Evolutionary conservation across 2,113 vertebrate species (phyloP).

Genomic region (Zingel zingel): DNA sequence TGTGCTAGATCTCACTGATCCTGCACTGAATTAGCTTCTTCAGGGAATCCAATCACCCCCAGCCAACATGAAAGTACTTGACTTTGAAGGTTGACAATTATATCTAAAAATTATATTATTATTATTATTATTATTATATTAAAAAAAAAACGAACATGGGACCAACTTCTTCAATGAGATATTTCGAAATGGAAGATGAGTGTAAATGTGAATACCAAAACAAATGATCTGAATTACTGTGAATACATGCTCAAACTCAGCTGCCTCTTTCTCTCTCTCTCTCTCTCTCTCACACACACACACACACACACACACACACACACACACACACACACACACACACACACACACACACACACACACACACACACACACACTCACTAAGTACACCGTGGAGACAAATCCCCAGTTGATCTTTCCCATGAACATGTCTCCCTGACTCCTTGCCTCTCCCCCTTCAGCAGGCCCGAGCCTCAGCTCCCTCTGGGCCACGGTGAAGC

Average conservation of each 20-base stretch:
- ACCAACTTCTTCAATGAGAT: not conserved
- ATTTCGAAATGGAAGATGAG: not conserved
- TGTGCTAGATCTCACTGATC: not conserved
- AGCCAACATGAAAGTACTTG: not conserved
- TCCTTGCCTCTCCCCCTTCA: slow-evolving; percentile 21
- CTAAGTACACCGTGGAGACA: slow-evolving; percentile 61
- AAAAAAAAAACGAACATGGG: not conserved
- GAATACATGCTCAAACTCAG: slow-evolving; percentile 11
- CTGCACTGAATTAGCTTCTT: not conserved
- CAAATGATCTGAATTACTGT: slow-evolving; percentile 27
- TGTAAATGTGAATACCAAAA: slow-evolving; percentile 5
- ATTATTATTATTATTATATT: too few species aligned
- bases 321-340: slow-evolving; percentile 11
- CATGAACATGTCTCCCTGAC: slow-evolving; percentile 63
- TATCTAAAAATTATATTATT: not conserved
- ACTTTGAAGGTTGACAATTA: not conserved
- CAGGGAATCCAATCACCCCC: not conserved
- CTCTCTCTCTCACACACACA: too few species aligned
- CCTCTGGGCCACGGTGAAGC: slow-evolving; percentile 52
- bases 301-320: slow-evolving; percentile 7
- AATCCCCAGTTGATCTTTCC: slow-evolving; percentile 70
- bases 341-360: slow-evolving; percentile 30
- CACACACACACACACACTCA: slow-evolving; percentile 28
- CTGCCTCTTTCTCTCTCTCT: slow-evolving; percentile 8
- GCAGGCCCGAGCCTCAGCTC: slow-evolving; percentile 34